phyloP scores from a whole-genome alignment of 1,140 invertebrate genomes.

The Trigoniulus corallinus region DNA sequence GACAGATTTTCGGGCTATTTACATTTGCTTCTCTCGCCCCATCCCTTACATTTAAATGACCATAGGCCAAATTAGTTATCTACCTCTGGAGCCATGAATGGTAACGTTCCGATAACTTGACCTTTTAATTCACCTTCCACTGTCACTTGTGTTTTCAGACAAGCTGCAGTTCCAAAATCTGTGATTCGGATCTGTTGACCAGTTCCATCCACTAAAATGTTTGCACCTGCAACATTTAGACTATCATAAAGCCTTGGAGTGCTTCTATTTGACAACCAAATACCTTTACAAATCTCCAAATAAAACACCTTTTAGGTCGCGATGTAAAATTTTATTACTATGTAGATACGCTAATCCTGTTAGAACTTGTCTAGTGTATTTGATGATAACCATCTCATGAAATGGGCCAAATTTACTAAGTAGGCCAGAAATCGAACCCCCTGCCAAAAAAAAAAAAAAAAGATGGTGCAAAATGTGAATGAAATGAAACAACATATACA shows the following conservation, averaged over 20 bases:
- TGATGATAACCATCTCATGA: conserved; percentile 27
- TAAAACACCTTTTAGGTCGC: conserved; percentile 32
- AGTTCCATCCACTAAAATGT: conserved; percentile 32
- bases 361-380: conserved; percentile 28
- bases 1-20: too few relatives aligned
- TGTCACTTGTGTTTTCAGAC: conserved; percentile 26
- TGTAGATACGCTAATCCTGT: conserved; percentile 32
- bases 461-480: too few relatives aligned
- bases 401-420: conserved; percentile 31
- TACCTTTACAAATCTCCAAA: too few relatives aligned
- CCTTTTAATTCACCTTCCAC: conserved; percentile 33
- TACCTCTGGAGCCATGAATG: conserved; percentile 37
- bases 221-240: too few relatives aligned
- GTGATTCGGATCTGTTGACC: conserved; percentile 31
- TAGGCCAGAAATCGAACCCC: conserved; percentile 29
- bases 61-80: background rate
- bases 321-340: conserved; percentile 32
- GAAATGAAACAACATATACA: too few relatives aligned
- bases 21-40: too few relatives aligned
- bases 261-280: too few relatives aligned
- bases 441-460: conserved; percentile 14
- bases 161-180: conserved; percentile 33
- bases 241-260: too few relatives aligned
- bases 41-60: too few relatives aligned
- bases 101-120: conserved; percentile 32